Evolutionary conservation across 2,888 invertebrate species (phyloP), one percentile per base, ranked within the genome.

Genomic region (Girardia tigrina): DNA sequence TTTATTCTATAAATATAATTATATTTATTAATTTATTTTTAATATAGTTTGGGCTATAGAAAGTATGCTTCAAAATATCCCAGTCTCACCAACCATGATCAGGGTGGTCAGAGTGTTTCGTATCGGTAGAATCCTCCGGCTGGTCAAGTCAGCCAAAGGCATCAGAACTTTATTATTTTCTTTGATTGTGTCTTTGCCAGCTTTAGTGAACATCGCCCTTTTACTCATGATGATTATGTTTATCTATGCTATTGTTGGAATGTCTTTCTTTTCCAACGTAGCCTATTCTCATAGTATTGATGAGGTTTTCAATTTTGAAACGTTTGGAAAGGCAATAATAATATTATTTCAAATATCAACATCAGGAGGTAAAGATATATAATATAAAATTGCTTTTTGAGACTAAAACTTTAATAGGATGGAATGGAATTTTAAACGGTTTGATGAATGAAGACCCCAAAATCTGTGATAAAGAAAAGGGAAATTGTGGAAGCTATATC

Each of bases 261-360:
- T 97, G 95, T 94, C 94, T 78, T 97, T 97, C 88, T 97, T 97
- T 87, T 94, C 94, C 93, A 90, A 94, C 87, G 94, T 95, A 80
- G 91, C 92, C 85, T 90, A 92, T 85, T 90, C 90, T 84, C 91
- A 90, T 82, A 95, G 94, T 80, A 88, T 97, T 80, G 94, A 95
- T 83, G 92, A 93, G 92, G 80, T 93, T 79, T 95, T 94, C 88
- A 97, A 95, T 86, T 97, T 97, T 87, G 92, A 94, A 87, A 97
- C 95, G 77, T 97, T 97, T 86, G 91, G 92, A 83, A 92, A 94
- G 87, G 94, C 94, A 85, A 93, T 97, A 90, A 95, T 97, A 84
- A 88, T 95, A 84, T 89, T 97, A 81, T 97, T 97, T 88, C 87
- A 94, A 91, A 94, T 94, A 92, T 93, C 92, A 80, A 94, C 94